Evolutionary conservation across 30 jellyfish, hydroid and myxozoan species (phyloP), one percentile per base, ranked within the genome.

Genomic region (Phacellophora camtschatica): DNA sequence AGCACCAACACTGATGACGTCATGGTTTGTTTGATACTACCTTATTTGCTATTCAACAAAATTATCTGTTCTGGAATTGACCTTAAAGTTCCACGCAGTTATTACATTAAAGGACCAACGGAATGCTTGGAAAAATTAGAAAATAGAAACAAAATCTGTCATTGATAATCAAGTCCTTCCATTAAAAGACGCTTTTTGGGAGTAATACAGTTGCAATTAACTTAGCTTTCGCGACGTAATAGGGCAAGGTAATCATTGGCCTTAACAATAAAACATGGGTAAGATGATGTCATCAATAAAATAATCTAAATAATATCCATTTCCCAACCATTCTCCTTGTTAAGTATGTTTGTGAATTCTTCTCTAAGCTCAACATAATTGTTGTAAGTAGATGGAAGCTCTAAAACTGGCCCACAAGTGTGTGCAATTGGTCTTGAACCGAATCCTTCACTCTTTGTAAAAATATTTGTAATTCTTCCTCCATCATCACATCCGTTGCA

Each of bases 321-420:
- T 61, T 73, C 68, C 74, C 86, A 73, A 27, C 56, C 54, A 46
- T 73, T 49, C 69, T 73, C 75, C 27, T 73, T 73, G 86, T 45
- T 61, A 18, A 73, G 63, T 15, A 77, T 43, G 71, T 77, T 32
- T 48, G 77, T 57, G 48, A 77, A 77, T 64, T 77, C 89, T 46
- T 77, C 67, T 32, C 89, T 57, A 57, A 77, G 89, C 55, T 77
- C 89, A 22, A 33, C 81, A 39, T 42, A 77, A 43, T 34, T 56
- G 59, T 49, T 58, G 53, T 77, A 77, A 25, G 89, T 77, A 41
- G 89, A 62, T 22, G 81, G 81, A 37, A 77, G 79, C 42, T 77
- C 89, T 22, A 56, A 64, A 42, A 77, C 57, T 13, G 89, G 89
- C 37, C 89, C 89, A 77, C 89, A 77, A 56, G 89, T 77, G 67